phyloP scores from a whole-genome alignment of 2,888 invertebrate species.

The Tetrapedia diversipes region DNA sequence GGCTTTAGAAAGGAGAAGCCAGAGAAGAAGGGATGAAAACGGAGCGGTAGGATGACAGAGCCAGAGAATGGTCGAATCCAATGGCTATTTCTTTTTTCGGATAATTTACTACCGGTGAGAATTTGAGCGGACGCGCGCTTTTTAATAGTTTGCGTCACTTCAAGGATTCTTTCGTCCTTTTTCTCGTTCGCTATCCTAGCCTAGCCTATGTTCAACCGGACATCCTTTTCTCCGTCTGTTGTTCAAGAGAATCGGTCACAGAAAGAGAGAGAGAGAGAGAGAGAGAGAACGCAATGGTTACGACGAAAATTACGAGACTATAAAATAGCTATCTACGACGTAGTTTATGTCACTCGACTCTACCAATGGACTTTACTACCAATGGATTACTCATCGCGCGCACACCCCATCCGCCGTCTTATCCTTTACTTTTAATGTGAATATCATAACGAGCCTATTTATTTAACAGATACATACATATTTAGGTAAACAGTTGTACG shows the following conservation, averaged over 20 bases:
- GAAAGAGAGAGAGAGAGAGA: slow-evolving; percentile 50
- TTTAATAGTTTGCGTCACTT: slow-evolving; percentile 77
- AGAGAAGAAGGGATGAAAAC: slow-evolving; percentile 54
- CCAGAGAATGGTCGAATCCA: slow-evolving; percentile 58
- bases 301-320: slow-evolving; percentile 71
- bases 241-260: slow-evolving; percentile 30
- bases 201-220: too few species aligned
- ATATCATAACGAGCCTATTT: too few species aligned
- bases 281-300: slow-evolving; percentile 59
- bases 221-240: slow-evolving; percentile 39
- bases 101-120: slow-evolving; percentile 80
- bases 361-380: slow-evolving; percentile 64
- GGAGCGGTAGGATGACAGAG: slow-evolving; percentile 35
- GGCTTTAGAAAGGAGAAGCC: slow-evolving; percentile 29
- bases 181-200: too few species aligned
- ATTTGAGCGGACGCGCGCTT: slow-evolving; percentile 80
- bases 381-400: slow-evolving; percentile 70
- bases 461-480: too few species aligned
- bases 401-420: too few species aligned
- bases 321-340: slow-evolving; percentile 64
- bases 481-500: too few species aligned
- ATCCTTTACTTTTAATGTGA: slow-evolving; percentile 47
- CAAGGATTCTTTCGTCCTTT: slow-evolving; percentile 60
- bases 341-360: slow-evolving; percentile 63
- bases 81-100: slow-evolving; percentile 76